Evolutionary conservation across 37 sponge, comb jelly and placozoan genomes (phyloP), one percentile per base, ranked within the genome.

Genomic region (Cladorhizidae sp.): DNA sequence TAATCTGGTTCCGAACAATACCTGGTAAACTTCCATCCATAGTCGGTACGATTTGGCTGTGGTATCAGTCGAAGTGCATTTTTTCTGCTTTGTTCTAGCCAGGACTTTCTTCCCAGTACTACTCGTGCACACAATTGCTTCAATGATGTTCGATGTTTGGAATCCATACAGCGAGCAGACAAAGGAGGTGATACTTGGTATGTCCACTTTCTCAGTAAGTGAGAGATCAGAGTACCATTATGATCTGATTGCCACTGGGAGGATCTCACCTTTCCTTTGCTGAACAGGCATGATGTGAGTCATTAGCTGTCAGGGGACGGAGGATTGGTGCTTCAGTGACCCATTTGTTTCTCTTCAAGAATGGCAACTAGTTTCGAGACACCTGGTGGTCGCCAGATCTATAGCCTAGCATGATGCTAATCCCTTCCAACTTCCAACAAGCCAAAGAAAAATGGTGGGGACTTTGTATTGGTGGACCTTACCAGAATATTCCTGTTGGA

Each of bases 91-190:
- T 59, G 12, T 5, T 17, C 61, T 59, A 28, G 61, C 61, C 12
- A 59, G 61, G 69, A 39, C 5, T 35, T 39, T 11, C 6, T 33
- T 68, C 26, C 59, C 59, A 58, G 3, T 21, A 58, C 14, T 21
- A 58, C 59, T 58, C 59, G 14, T 58, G 3, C 59, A 26, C 59
- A 58, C 14, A 25, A 58, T 21, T 25, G 59, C 59, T 26, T 58
- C 59, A 58, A 25, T 58, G 14, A 58, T 58, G 14, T 58, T 21
- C 6, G 59, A 58, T 58, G 59, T 58, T 58, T 58, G 6, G 59
- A 25, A 58, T 58, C 59, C 59, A 58, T 58, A 58, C 26, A 58
- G 59, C 59, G 20, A 58, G 59, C 59, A 58, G 59, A 58, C 59
- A 58, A 58, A 58, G 14, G 8, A 9, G 14, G 59, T 58, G 14